A percentile compares a stretch with the other conserved stretches of the same genome.
These are phyloP conservation scores for Trogon surrucura DNA, from an alignment of 2,113 vertebrate genomes.

Conservation along the genomic window DNA sequence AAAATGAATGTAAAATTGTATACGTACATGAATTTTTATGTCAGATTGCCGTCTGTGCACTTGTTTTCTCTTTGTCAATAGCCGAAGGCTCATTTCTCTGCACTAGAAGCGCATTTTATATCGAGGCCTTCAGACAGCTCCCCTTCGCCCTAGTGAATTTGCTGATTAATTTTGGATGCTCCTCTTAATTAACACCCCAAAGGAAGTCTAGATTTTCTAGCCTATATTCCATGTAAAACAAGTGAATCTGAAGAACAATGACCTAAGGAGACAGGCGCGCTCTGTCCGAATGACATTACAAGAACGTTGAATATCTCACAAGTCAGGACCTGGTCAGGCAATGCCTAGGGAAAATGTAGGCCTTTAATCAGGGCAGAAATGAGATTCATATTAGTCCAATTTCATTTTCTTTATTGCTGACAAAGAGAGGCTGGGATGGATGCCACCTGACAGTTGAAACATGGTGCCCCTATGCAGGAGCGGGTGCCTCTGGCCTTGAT, in stretches of 20 bases:
- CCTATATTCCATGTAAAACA: slow-evolving; percentile 83
- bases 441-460: slow-evolving; percentile 93
- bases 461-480: slow-evolving; percentile 77
- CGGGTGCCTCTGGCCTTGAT: slow-evolving; percentile 83
- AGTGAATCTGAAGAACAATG: slow-evolving; percentile 91
- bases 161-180: slow-evolving; percentile 99
- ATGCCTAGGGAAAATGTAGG: slow-evolving; percentile 89
- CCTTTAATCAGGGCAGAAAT: slow-evolving; percentile 94
- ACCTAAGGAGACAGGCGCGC: slow-evolving; percentile 90
- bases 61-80: slow-evolving; percentile 90
- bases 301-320: slow-evolving; percentile 85
- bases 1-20: slow-evolving; percentile 98
- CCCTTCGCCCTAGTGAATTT: slow-evolving; percentile 98
- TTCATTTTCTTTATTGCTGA: slow-evolving; percentile 92
- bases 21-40: slow-evolving; percentile 99
- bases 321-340: slow-evolving; percentile 84
- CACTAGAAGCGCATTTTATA: slow-evolving; percentile 85
- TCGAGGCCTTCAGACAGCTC: slow-evolving; percentile 95
- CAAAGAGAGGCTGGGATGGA: slow-evolving; percentile 82
- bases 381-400: slow-evolving; percentile 93
- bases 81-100: slow-evolving; percentile 92
- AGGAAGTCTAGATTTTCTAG: slow-evolving; percentile 92
- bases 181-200: slow-evolving; percentile 99
- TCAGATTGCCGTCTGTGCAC: slow-evolving; percentile 93
- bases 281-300: slow-evolving; percentile 91